Evolutionary conservation across 1,140 invertebrate species (phyloP).

Genomic region (Bombyx mandarina): DNA sequence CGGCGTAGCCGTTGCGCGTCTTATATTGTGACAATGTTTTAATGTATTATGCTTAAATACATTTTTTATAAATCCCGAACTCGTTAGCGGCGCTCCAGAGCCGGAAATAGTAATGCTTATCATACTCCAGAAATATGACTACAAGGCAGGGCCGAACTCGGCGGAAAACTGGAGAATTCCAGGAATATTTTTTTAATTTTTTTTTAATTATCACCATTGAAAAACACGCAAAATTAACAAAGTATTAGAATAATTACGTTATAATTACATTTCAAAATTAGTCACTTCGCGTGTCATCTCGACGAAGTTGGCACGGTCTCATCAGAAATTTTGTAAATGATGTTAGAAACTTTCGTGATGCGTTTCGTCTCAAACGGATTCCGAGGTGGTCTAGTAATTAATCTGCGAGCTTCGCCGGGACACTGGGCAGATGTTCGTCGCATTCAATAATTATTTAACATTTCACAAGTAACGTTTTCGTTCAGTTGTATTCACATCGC

Average conservation of each 20-base stretch:
- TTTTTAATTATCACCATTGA: not conserved
- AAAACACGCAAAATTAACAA: not conserved
- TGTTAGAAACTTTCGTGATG: too few species aligned
- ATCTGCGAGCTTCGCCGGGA: constrained; percentile 27
- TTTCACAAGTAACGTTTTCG: constrained; percentile 18
- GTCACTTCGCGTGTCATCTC: too few species aligned
- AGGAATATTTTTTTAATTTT: constrained; percentile 1
- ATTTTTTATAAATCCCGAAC: constrained; percentile 6
- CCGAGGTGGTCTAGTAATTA: constrained; percentile 24
- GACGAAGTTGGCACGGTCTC: too few species aligned
- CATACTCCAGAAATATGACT: constrained; percentile 54
- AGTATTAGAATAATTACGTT: not conserved
- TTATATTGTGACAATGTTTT: not conserved
- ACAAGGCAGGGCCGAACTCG: constrained; percentile 35
- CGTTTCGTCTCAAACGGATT: too few species aligned
- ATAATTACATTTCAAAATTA: not conserved
- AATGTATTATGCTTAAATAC: not conserved
- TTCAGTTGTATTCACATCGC: constrained; percentile 28
- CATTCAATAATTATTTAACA: constrained; percentile 23
- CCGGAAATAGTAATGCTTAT: constrained; percentile 48
- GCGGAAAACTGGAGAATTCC: constrained; percentile 28
- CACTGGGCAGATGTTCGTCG: constrained; percentile 14
- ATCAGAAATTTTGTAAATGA: too few species aligned
- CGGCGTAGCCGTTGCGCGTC: not conserved
- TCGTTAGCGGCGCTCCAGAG: constrained; percentile 32